Evolutionary conservation across 2,888 invertebrate genomes (phyloP).

Genomic region (Harpalus rubripes): DNA sequence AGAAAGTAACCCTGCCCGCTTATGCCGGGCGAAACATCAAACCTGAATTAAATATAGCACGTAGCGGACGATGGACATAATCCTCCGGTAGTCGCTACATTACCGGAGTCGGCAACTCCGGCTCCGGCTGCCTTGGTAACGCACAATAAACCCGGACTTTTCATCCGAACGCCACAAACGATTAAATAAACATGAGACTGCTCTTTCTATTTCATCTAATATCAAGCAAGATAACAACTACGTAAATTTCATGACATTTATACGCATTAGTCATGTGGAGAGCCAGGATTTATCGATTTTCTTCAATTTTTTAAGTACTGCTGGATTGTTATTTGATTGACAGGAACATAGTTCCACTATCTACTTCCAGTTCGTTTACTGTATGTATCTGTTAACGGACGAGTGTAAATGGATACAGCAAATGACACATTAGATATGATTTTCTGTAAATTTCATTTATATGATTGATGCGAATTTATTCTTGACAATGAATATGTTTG

Average conservation of each 20-base stretch:
- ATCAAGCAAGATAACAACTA: slow-evolving; percentile 43
- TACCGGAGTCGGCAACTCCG: slow-evolving; percentile 50
- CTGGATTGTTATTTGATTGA: neutral
- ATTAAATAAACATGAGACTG: slow-evolving; percentile 56
- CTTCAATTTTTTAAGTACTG: neutral
- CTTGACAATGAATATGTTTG: too few species aligned
- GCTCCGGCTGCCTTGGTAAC: slow-evolving; percentile 6
- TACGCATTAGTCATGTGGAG: slow-evolving; percentile 1
- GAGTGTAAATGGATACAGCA: too few species aligned
- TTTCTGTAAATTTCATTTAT: too few species aligned
- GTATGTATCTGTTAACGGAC: too few species aligned
- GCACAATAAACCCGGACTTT: slow-evolving; percentile 44
- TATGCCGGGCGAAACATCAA: slow-evolving; percentile 56
- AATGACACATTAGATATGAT: too few species aligned
- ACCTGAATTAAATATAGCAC: slow-evolving; percentile 67
- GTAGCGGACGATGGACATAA: slow-evolving; percentile 64
- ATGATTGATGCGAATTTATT: too few species aligned
- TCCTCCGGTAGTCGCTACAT: slow-evolving; percentile 63
- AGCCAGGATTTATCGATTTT: neutral
- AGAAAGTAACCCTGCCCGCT: neutral
- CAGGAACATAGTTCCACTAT: neutral
- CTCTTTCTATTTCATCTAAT: slow-evolving; percentile 38
- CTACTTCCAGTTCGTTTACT: neutral
- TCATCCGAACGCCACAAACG: slow-evolving; percentile 14
- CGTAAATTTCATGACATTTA: slow-evolving; percentile 32